These are phyloP conservation scores for Cheilosia pagana DNA, from an alignment of 2,888 invertebrate genomes.

Conservation along the genomic window DNA sequence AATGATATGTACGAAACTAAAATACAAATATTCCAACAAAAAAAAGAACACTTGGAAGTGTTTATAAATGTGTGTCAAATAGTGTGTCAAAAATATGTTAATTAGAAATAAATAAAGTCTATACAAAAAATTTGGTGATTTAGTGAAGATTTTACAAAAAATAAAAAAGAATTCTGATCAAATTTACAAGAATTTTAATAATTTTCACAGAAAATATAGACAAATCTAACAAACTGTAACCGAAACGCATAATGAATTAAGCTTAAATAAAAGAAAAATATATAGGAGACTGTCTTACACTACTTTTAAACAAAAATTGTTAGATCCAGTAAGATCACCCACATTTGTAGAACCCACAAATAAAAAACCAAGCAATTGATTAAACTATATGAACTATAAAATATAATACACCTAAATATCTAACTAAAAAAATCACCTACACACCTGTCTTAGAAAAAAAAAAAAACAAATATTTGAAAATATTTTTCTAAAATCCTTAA, in stretches of 20 bases:
- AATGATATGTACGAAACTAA: not conserved
- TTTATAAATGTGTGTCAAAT: constrained; percentile 18
- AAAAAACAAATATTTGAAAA: constrained; percentile 33
- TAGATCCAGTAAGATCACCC: constrained; percentile 21
- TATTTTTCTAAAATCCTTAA: constrained; percentile 67
- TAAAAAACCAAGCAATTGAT: not conserved
- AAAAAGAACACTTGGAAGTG: not conserved
- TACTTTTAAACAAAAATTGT: constrained; percentile 29
- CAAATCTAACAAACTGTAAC: constrained; percentile 27
- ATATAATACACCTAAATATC: constrained; percentile 1
- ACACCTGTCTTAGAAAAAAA: constrained; percentile 39
- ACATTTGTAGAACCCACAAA: constrained; percentile 31
- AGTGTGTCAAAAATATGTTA: constrained; percentile 24
- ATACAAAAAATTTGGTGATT: constrained; percentile 35
- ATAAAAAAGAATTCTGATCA: not conserved
- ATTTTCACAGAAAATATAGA: constrained; percentile 11
- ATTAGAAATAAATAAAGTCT: not conserved
- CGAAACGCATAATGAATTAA: constrained; percentile 39
- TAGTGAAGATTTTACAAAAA: constrained; percentile 27
- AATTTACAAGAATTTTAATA: constrained; percentile 3
- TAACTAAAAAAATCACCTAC: constrained; percentile 4
- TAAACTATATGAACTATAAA: constrained; percentile 12
- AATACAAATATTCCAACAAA: not conserved
- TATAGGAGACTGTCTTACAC: constrained; percentile 47
- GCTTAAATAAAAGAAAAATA: constrained; percentile 37